Evolutionary conservation across 2,113 vertebrate genomes (phyloP), one percentile per base, ranked within the genome.

Genomic region (Crypturellus undulatus): DNA sequence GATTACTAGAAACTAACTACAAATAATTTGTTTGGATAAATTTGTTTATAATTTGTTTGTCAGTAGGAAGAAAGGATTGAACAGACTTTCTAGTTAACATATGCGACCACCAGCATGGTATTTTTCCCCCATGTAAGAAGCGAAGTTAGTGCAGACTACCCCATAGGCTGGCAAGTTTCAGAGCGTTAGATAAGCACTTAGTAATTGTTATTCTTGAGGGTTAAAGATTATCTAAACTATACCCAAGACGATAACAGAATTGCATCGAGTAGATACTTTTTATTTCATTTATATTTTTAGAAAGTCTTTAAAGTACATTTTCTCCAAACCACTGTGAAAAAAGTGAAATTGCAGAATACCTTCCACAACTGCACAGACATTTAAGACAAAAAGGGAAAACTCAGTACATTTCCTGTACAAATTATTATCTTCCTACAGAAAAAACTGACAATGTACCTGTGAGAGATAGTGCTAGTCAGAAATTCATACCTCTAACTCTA

Each of bases 401-500:
- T 51, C 76, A 24, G 32, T n/a, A n/a, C 8, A 56, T 32, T 72
- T 79, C 10, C 42, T n/a, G 75, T 36, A 64, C 24, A 18, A 65
- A 59, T 58, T 45, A 68, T 45, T 28, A 71, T 0, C 28, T 34
- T 58, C 28, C 62, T 34, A 64, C 24, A 87, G 65, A 78, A 89
- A 89, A 54, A 69, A n/a, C 10, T 60, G 38, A 5, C n/a, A 72
- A 52, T 3, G 11, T 11, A 83, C 11, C 7, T 3, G 9, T 79
- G 11, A 60, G 15, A 62, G 2, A 5, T 9, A 64, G 49, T 45
- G 28, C 34, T 42, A 84, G 90, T 28, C 36, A 96, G 83, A 96
- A 79, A 43, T 65, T 85, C 97, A 67, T 98, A 99, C 99, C 99
- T 99, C 99, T 84, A 99, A 98, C 98, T 99, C 99, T 97, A 99